phyloP scores from a whole-genome alignment of 2,888 invertebrate genomes.

The Sarcophaga caerulescens region DNA sequence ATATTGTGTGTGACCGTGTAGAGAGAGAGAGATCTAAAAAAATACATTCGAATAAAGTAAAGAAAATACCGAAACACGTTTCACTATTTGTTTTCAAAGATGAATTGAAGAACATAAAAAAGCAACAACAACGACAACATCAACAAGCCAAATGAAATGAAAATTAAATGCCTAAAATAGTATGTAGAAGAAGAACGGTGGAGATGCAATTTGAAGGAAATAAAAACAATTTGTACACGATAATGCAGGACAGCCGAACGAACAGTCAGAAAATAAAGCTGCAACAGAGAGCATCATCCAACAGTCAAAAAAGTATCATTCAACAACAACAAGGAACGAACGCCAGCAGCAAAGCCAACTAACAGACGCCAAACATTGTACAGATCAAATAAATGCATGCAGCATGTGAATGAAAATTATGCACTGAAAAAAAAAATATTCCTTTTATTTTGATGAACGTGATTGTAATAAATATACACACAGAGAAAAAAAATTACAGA shows the following conservation, averaged over 20 bases:
- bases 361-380: slow-evolving; percentile 58
- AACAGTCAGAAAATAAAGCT: slow-evolving; percentile 9
- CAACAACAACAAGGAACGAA: slow-evolving; percentile 27
- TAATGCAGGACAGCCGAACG: slow-evolving; percentile 40
- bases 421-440: too few relatives aligned
- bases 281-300: slow-evolving; percentile 33
- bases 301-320: slow-evolving; percentile 47
- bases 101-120: slow-evolving; percentile 53
- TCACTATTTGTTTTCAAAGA: slow-evolving; percentile 62
- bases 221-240: slow-evolving; percentile 58
- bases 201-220: slow-evolving; percentile 38
- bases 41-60: slow-evolving; percentile 14
- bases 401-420: neutral
- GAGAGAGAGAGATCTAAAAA: too few relatives aligned
- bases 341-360: slow-evolving; percentile 34
- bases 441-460: too few relatives aligned
- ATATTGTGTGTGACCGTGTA: neutral
- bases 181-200: slow-evolving; percentile 18
- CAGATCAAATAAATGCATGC: slow-evolving; percentile 53
- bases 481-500: neutral
- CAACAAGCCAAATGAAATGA: slow-evolving; percentile 21
- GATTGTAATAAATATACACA: neutral
- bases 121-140: slow-evolving; percentile 6
- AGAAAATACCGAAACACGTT: slow-evolving; percentile 57
- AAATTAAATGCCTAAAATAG: slow-evolving; percentile 6